These are phyloP conservation scores for Meganola albula DNA, from an alignment of 2,888 invertebrate genomes.

Conservation along the genomic window DNA sequence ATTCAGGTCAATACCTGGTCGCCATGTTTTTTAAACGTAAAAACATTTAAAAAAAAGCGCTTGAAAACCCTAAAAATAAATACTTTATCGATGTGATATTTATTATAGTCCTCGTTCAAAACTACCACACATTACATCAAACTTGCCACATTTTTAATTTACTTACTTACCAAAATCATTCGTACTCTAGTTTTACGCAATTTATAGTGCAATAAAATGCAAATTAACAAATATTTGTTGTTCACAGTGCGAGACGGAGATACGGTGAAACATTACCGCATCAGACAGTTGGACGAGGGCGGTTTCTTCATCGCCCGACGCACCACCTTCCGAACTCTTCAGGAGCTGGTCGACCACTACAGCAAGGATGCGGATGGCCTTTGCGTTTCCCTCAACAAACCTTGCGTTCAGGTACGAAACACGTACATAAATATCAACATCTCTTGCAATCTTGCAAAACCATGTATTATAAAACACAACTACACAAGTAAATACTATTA, in stretches of 20 bases:
- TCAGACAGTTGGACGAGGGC: constrained; percentile 98
- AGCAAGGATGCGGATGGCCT: constrained; percentile 98
- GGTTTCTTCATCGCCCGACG: constrained; percentile 99
- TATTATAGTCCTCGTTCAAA: no score
- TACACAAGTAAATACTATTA: no score
- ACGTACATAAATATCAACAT: no score
- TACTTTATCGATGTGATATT: no score
- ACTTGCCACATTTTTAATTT: constrained; percentile 26
- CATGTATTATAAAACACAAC: no score
- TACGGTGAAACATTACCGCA: constrained; percentile 99
- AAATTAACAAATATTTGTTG: constrained; percentile 31
- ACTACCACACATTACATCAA: constrained; percentile 18
- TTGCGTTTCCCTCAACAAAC: constrained; percentile 97
- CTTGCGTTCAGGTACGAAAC: constrained; percentile 93
- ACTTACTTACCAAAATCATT: constrained; percentile 17
- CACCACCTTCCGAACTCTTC: constrained; percentile 97
- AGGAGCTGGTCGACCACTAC: constrained; percentile 98
- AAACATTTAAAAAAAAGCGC: no score
- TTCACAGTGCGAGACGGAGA: constrained; percentile 97
- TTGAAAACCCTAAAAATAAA: no score
- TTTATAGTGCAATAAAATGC: constrained; percentile 27
- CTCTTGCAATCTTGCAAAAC: no score
- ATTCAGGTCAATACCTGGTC: no score
- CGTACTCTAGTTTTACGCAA: constrained; percentile 24
- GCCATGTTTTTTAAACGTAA: no score